phyloP scores from a whole-genome alignment of 2,888 invertebrate genomes.

The Stenichneumon culpator region DNA sequence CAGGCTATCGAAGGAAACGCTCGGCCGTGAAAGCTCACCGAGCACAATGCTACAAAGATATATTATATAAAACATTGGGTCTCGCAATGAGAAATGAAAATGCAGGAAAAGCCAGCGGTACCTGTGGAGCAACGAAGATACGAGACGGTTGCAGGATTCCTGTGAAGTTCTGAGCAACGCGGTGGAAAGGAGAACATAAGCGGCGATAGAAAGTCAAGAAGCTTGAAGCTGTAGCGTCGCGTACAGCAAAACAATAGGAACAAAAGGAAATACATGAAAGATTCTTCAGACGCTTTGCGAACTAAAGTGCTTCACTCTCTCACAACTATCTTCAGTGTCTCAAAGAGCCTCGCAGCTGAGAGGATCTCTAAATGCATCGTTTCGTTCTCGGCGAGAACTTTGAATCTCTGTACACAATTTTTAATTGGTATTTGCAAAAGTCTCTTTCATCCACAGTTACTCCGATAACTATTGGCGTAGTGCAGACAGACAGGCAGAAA shows the following conservation, averaged over 20 bases:
- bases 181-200: slow-evolving; percentile 13
- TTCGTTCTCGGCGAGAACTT: not conserved
- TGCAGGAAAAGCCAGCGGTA: not conserved
- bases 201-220: slow-evolving; percentile 38
- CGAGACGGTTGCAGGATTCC: slow-evolving; percentile 28
- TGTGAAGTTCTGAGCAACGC: slow-evolving; percentile 16
- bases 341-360: slow-evolving; percentile 10
- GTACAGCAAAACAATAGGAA: slow-evolving; percentile 22
- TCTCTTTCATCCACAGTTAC: too few species aligned
- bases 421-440: too few species aligned
- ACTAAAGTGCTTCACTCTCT: slow-evolving; percentile 43
- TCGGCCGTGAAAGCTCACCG: slow-evolving; percentile 58
- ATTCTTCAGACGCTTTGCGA: slow-evolving; percentile 33
- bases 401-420: not conserved
- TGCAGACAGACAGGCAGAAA: too few species aligned
- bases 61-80: not conserved
- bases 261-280: slow-evolving; percentile 42
- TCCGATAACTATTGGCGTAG: too few species aligned
- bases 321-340: not conserved
- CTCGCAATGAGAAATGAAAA: not conserved
- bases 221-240: not conserved
- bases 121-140: slow-evolving; percentile 29
- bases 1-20: slow-evolving; percentile 60
- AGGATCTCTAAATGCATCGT: not conserved
- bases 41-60: slow-evolving; percentile 12